Percentiles rank a stretch among this genome's conserved stretches.
Evolutionary conservation across 1,140 invertebrate genomes (phyloP).

Genomic region (Himalopsyche phryganea): DNA sequence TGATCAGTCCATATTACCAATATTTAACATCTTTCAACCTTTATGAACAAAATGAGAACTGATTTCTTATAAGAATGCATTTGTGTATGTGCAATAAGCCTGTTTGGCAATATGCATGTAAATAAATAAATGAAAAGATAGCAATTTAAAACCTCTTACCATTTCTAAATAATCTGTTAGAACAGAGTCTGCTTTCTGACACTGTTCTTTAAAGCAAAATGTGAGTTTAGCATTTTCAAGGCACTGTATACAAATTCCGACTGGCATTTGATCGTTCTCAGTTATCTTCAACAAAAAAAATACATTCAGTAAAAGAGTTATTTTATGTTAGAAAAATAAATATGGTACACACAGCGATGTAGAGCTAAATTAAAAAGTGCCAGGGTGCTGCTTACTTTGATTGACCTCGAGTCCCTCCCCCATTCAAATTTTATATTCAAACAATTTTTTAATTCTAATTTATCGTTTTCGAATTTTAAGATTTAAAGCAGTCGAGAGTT

Average conservation of each 20-base stretch:
- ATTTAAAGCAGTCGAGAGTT: too few relatives aligned
- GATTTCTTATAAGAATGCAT: too few relatives aligned
- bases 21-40: too few relatives aligned
- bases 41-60: too few relatives aligned
- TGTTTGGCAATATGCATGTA: neutral
- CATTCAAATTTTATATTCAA: too few relatives aligned
- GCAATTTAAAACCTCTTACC: conserved; percentile 13
- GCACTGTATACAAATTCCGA: conserved; percentile 43
- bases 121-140: neutral
- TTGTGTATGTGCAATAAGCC: neutral
- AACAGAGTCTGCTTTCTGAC: conserved; percentile 43
- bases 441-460: too few relatives aligned
- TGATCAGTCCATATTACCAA: too few relatives aligned
- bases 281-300: conserved; percentile 42
- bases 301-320: neutral
- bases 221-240: conserved; percentile 42
- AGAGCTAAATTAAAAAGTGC: neutral
- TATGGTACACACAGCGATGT: neutral
- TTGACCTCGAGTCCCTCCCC: too few relatives aligned
- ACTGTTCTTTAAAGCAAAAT: conserved; percentile 47
- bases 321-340: neutral
- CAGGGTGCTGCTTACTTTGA: neutral
- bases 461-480: too few relatives aligned
- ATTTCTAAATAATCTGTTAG: conserved; percentile 34
- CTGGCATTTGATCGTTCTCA: conserved; percentile 47